Evolutionary conservation across 1,140 invertebrate genomes (phyloP).

Genomic region (Camponotus pennsylvanicus): DNA sequence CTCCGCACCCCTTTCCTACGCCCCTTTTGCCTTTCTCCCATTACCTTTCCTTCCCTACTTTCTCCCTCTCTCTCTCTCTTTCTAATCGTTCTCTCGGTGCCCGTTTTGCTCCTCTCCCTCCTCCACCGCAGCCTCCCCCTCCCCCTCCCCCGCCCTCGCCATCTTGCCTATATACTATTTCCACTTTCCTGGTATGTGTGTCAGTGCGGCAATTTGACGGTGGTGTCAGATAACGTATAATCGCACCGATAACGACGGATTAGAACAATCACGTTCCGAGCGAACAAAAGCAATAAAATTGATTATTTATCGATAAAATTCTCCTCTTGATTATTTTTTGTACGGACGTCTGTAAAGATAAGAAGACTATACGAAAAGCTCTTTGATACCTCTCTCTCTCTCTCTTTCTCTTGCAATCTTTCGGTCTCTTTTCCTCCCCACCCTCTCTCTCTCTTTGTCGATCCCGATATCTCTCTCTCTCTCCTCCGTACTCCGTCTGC

Average conservation of each 20-base stretch:
- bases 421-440: background rate
- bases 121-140: background rate
- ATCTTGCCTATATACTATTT: conserved; percentile 57
- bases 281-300: background rate
- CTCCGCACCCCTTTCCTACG: conserved; percentile 44
- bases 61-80: background rate
- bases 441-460: conserved; percentile 24
- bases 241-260: conserved; percentile 21
- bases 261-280: conserved; percentile 11
- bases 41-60: conserved; percentile 17
- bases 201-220: conserved; percentile 59
- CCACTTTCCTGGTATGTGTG: conserved; percentile 57
- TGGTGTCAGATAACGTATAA: conserved; percentile 52
- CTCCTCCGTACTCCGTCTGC: background rate
- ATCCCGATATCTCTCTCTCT: background rate
- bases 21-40: conserved; percentile 42
- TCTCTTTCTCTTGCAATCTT: conserved; percentile 24
- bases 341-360: background rate
- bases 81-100: conserved; percentile 13
- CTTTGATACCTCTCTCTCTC: conserved; percentile 18
- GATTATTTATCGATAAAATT: conserved; percentile 46
- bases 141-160: background rate
- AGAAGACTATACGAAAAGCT: conserved; percentile 19
- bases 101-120: conserved; percentile 32
- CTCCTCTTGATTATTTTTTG: conserved; percentile 6